Percentiles rank a stretch among this genome's conserved stretches.
Conservation (phyloP, 64 coral and sea anemone genomes). For the Montipora capricornis region DNA sequence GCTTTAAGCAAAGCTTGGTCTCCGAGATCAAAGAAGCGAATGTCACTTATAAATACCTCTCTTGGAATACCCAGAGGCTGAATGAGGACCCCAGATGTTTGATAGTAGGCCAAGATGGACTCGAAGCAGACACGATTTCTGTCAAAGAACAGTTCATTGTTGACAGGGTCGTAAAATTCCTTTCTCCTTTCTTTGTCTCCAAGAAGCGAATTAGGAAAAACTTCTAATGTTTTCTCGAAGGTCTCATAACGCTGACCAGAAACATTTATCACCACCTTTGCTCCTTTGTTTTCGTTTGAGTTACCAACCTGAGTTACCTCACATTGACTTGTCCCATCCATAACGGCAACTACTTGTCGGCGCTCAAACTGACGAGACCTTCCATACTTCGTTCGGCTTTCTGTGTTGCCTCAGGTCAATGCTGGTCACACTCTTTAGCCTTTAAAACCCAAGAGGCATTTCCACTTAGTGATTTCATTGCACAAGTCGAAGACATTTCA, state of each 20-base stretch:
- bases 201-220: constrained; percentile 90
- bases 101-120: constrained; percentile 95
- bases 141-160: constrained; percentile 94
- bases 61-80: constrained; percentile 84
- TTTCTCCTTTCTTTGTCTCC: constrained; percentile 79
- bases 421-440: background rate
- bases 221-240: constrained; percentile 79
- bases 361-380: background rate
- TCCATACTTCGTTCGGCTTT: background rate
- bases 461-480: constrained; percentile 22
- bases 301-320: too few relatives aligned
- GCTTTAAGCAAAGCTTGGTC: constrained; percentile 82
- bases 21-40: constrained; percentile 97
- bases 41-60: constrained; percentile 92
- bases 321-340: background rate
- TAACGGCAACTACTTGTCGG: background rate
- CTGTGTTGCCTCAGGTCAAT: background rate
- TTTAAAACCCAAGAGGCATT: constrained; percentile 13
- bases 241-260: constrained; percentile 96
- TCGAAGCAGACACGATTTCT: constrained; percentile 96
- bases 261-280: constrained; percentile 87
- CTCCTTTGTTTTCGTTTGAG: constrained; percentile 41
- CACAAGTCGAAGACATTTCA: background rate
- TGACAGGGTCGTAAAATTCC: constrained; percentile 84
- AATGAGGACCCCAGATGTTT: constrained; percentile 93